A percentile compares a stretch with the other conserved stretches of the same genome.
Conservation (phyloP, 2,797 vertebrate species). For the Platalea minor region DNA sequence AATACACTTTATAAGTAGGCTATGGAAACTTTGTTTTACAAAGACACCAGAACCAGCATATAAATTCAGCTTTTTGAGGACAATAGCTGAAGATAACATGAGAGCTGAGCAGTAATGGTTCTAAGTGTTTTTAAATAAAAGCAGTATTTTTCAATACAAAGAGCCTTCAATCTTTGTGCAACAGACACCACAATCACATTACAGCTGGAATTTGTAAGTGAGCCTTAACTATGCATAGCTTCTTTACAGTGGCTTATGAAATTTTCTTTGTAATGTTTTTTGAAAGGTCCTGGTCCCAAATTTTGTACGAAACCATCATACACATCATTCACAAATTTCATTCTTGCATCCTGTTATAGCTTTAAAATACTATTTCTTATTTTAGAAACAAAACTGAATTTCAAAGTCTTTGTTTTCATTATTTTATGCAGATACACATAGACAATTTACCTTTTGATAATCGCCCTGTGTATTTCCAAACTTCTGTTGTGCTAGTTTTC, state of each 20-base stretch:
- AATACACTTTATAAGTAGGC: background rate
- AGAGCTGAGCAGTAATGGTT: background rate
- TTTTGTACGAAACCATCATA: background rate
- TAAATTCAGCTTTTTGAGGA: background rate
- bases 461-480: conserved; percentile 64
- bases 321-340: background rate
- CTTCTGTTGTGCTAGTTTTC: conserved; percentile 71
- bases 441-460: conserved; percentile 79
- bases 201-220: background rate
- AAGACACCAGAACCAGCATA: background rate
- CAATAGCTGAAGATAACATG: background rate
- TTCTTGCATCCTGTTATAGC: background rate
- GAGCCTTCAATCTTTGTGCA: background rate
- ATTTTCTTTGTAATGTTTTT: background rate
- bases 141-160: background rate
- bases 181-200: background rate
- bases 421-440: background rate
- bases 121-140: background rate
- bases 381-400: background rate
- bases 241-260: background rate
- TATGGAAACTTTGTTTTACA: background rate
- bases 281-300: background rate
- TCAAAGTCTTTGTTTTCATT: background rate
- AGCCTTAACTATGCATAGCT: background rate
- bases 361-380: background rate